Percentiles rank a stretch among this genome's conserved stretches.
These are phyloP conservation scores for Oasisia sp. DNA, from an alignment of 2,888 invertebrate species.

Conservation along the genomic window DNA sequence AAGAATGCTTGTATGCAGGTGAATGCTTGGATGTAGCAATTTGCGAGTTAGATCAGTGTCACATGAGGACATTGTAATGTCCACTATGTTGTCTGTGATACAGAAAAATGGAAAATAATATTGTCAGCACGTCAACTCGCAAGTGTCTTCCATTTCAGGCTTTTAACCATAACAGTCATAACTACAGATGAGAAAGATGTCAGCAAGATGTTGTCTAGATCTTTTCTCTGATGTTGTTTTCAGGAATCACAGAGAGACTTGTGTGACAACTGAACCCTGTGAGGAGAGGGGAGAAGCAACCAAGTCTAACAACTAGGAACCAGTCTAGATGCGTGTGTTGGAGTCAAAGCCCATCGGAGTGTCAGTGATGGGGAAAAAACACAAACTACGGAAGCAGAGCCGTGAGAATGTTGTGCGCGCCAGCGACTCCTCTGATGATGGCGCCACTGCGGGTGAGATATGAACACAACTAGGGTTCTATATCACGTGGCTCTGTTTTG, in stretches of 20 bases:
- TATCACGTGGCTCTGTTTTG: no score
- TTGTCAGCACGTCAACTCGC: no score
- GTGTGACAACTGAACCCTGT: not conserved
- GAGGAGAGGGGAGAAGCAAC: not conserved
- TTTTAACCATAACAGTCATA: no score
- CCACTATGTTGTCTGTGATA: no score
- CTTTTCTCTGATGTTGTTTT: not conserved
- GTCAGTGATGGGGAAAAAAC: constrained; percentile 60
- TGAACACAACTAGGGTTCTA: no score
- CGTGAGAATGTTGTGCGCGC: constrained; percentile 44
- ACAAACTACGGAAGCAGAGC: constrained; percentile 52
- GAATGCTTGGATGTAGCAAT: no score
- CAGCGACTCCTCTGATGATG: constrained; percentile 54
- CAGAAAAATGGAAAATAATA: no score
- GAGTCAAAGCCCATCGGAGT: constrained; percentile 47
- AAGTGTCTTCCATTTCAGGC: no score
- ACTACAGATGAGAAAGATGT: not conserved
- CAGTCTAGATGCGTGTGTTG: constrained; percentile 53
- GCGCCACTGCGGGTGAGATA: constrained; percentile 42
- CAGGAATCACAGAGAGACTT: not conserved
- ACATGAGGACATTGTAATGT: no score
- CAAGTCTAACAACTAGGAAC: not conserved
- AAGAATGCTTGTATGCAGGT: no score
- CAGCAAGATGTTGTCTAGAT: not conserved
- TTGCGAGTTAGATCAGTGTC: no score